A percentile compares a stretch with the other conserved stretches of the same genome.
Evolutionary conservation across 2,888 invertebrate genomes (phyloP).

Genomic region (Cheiracanthium punctorium): DNA sequence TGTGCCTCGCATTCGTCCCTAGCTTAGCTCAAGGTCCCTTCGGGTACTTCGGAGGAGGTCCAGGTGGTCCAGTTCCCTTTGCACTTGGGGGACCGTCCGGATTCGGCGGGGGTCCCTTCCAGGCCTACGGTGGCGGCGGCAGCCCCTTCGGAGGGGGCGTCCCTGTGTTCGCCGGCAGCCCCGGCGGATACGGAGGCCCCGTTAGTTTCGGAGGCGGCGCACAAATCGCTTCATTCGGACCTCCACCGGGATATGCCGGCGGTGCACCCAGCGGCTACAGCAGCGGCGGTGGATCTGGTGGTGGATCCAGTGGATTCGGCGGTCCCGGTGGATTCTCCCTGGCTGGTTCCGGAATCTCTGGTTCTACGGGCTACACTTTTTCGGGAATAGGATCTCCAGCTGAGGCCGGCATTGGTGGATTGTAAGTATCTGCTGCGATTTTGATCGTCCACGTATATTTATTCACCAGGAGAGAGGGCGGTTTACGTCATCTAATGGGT

Average conservation of each 20-base stretch:
- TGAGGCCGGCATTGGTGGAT: background rate
- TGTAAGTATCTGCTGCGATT: too few relatives aligned
- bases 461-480: too few relatives aligned
- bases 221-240: background rate
- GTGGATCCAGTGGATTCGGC: too few relatives aligned
- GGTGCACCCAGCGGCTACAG: too few relatives aligned
- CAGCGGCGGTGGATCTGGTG: too few relatives aligned
- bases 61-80: background rate
- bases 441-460: too few relatives aligned
- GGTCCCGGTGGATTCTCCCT: background rate
- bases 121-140: background rate
- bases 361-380: background rate
- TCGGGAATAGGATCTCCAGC: background rate
- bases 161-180: background rate
- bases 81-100: background rate
- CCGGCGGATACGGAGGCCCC: too few relatives aligned
- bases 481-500: too few relatives aligned
- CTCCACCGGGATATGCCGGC: too few relatives aligned
- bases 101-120: background rate
- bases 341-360: background rate
- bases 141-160: background rate
- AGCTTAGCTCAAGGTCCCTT: background rate
- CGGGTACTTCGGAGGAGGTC: background rate
- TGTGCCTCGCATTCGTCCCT: background rate
- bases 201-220: background rate